phyloP scores from a whole-genome alignment of 2,797 vertebrate species.

The Todus mexicanus region DNA sequence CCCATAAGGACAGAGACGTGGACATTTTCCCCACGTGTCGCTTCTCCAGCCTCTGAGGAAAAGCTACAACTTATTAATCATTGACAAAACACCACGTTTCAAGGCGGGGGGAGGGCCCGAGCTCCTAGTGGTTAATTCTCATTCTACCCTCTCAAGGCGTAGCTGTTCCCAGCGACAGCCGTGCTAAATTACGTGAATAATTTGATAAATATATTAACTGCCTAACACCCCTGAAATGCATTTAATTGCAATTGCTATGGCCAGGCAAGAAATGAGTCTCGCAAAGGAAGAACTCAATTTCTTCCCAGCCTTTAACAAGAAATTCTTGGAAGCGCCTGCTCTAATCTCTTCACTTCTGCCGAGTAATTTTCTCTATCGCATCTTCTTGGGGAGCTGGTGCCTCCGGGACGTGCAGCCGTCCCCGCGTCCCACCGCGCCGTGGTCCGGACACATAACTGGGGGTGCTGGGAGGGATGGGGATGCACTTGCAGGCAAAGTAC shows the following conservation, averaged over 20 bases:
- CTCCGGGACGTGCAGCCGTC: neutral
- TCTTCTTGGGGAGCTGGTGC: neutral
- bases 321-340: neutral
- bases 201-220: constrained; percentile 59
- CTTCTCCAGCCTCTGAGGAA: neutral
- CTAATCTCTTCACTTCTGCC: neutral
- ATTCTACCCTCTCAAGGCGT: neutral
- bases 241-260: constrained; percentile 57
- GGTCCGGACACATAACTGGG: fast-evolving
- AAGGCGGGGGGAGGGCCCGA: neutral
- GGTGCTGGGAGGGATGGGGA: neutral
- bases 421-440: fast-evolving
- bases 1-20: fast-evolving
- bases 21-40: fast-evolving
- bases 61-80: neutral
- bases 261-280: neutral
- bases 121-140: neutral
- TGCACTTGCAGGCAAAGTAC: neutral
- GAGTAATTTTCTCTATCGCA: neutral
- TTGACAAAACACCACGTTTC: neutral
- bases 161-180: neutral
- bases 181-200: constrained; percentile 34
- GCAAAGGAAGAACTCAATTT: neutral
- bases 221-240: constrained; percentile 53
- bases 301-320: neutral